Percentiles rank a stretch among this genome's conserved stretches.
Evolutionary conservation across 2,888 invertebrate genomes (phyloP).

Genomic region (Dromius quadrimaculatus): DNA sequence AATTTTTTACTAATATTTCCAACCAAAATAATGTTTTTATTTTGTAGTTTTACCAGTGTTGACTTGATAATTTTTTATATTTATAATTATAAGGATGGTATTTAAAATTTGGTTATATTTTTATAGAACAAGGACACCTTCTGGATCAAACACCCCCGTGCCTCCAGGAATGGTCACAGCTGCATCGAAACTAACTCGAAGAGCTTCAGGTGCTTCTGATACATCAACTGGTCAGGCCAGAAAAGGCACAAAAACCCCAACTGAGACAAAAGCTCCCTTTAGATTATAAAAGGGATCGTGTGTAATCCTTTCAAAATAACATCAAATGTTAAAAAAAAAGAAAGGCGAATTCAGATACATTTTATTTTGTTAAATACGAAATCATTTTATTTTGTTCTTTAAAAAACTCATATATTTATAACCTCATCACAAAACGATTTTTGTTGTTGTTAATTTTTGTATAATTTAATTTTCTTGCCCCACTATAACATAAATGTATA

Average conservation of each 20-base stretch:
- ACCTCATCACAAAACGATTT: conserved; percentile 35
- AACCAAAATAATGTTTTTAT: neutral
- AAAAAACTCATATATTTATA: conserved; percentile 45
- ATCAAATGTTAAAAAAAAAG: conserved; percentile 26
- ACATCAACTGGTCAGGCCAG: conserved; percentile 69
- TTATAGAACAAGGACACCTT: conserved; percentile 80
- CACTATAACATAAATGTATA: conserved; percentile 44
- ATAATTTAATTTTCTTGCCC: conserved; percentile 48
- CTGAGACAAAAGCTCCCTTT: conserved; percentile 78
- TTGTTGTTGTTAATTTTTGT: conserved; percentile 45
- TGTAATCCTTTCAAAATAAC: conserved; percentile 13
- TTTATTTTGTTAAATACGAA: conserved; percentile 48
- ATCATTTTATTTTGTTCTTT: conserved; percentile 33
- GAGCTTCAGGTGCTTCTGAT: conserved; percentile 79
- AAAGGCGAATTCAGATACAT: conserved; percentile 14
- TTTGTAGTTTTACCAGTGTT: conserved; percentile 13
- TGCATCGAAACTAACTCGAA: conserved; percentile 74
- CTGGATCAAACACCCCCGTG: conserved; percentile 80
- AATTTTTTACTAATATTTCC: too few relatives aligned
- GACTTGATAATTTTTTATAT: too few relatives aligned
- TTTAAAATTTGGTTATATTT: conserved; percentile 45
- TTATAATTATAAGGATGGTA: neutral
- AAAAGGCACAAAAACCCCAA: conserved; percentile 63
- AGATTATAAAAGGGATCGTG: conserved; percentile 71
- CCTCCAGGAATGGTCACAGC: conserved; percentile 75